phyloP scores from a whole-genome alignment of 2,797 vertebrate genomes.

The Hyperoplus lanceolatus region DNA sequence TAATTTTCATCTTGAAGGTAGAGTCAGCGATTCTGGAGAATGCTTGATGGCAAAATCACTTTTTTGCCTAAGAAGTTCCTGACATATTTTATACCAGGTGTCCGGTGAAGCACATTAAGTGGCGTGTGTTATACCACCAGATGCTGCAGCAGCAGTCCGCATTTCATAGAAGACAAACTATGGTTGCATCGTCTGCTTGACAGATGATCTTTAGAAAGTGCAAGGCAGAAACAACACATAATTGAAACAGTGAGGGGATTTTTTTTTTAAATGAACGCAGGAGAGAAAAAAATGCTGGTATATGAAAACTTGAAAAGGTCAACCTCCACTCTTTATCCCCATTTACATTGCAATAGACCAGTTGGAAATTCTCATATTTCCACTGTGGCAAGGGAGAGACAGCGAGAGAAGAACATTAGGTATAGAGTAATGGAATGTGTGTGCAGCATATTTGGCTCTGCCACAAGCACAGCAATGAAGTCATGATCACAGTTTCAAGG shows the following conservation, averaged over 20 bases:
- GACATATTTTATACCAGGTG: not conserved
- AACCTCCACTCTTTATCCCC: slow-evolving; percentile 25
- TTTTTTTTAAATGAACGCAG: slow-evolving; percentile 9
- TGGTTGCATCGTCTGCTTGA: slow-evolving; percentile 3
- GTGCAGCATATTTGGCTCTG: slow-evolving; percentile 47
- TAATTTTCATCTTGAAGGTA: too few relatives aligned
- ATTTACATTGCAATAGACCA: slow-evolving; percentile 22
- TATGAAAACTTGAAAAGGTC: slow-evolving; percentile 34
- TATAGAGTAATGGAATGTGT: slow-evolving; percentile 32
- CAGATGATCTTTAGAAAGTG: slow-evolving; percentile 41
- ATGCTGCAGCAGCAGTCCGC: slow-evolving; percentile 2
- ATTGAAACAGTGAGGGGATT: not conserved
- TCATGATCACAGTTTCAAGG: slow-evolving; percentile 54
- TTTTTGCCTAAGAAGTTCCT: not conserved
- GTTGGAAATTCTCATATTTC: slow-evolving; percentile 24
- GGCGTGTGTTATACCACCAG: not conserved
- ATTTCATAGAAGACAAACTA: slow-evolving; percentile 21
- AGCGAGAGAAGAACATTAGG: slow-evolving; percentile 14
- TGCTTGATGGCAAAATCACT: too few relatives aligned
- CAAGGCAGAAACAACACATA: not conserved
- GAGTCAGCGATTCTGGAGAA: too few relatives aligned
- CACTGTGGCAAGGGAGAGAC: not conserved
- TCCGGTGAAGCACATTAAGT: not conserved
- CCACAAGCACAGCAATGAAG: slow-evolving; percentile 24
- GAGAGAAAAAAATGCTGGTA: not conserved